These are phyloP conservation scores for Oscarella lobularis DNA, from an alignment of 37 sponge, comb jelly and placozoan species.

Conservation along the genomic window DNA sequence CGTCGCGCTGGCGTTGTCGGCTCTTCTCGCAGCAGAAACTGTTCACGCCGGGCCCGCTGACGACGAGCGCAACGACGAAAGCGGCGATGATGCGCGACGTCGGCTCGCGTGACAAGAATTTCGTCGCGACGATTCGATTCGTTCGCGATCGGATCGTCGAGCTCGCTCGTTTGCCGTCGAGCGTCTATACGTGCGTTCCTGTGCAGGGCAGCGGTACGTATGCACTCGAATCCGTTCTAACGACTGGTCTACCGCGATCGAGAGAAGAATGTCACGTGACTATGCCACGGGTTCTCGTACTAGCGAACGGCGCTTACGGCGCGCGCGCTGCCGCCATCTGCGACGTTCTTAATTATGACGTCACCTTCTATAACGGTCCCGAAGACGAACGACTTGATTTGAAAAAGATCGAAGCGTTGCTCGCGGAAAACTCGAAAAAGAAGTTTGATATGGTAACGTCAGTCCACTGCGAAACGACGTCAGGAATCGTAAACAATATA, in stretches of 20 bases:
- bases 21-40: constrained; percentile 14
- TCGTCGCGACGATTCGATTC: neutral
- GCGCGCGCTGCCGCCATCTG: neutral
- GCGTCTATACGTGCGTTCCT: constrained; percentile 7
- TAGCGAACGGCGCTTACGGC: constrained; percentile 12
- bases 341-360: neutral
- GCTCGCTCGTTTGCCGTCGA: neutral
- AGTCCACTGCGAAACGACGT: constrained; percentile 11
- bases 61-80: neutral
- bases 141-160: neutral
- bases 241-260: constrained; percentile 3
- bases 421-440: neutral
- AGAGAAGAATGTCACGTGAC: too few species aligned
- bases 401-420: neutral
- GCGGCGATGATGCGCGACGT: constrained; percentile 11
- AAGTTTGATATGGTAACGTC: neutral
- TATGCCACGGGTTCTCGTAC: neutral
- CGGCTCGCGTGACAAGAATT: constrained; percentile 5
- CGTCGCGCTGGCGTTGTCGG: too few species aligned
- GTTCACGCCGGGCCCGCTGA: constrained; percentile 20
- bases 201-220: constrained; percentile 19
- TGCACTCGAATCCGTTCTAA: constrained; percentile 1
- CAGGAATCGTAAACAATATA: neutral
- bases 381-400: neutral
- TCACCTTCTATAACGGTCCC: neutral